Evolutionary conservation across 2,797 vertebrate species (phyloP).

Genomic region (Danio aesculapii): DNA sequence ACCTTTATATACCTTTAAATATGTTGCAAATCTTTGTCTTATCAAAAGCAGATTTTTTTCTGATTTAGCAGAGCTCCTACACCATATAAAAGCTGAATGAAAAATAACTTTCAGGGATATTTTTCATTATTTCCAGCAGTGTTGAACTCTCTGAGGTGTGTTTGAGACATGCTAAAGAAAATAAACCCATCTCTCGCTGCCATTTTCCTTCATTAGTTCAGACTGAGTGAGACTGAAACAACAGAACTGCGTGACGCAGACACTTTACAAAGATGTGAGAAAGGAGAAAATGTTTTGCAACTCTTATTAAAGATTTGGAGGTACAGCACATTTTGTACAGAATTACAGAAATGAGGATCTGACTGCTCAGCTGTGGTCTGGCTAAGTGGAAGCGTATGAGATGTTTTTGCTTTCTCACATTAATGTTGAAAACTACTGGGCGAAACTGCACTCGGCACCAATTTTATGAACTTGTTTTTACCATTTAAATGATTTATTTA

Average conservation of each 20-base stretch:
- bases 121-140: constrained; percentile 26
- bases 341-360: background rate
- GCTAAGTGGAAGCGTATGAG: background rate
- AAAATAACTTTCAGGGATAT: constrained; percentile 22
- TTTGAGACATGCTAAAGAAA: constrained; percentile 29
- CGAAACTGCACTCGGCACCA: background rate
- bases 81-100: constrained; percentile 15
- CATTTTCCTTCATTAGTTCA: constrained; percentile 28
- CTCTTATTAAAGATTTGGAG: background rate
- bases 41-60: too few species aligned
- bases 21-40: too few species aligned
- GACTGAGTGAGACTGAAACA: constrained; percentile 22
- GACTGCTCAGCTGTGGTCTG: background rate
- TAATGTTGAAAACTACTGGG: background rate
- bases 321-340: background rate
- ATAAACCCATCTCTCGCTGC: constrained; percentile 33
- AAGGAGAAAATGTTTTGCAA: background rate
- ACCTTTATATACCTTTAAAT: too few species aligned
- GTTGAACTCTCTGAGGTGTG: constrained; percentile 31
- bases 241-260: constrained; percentile 11
- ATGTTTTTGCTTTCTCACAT: background rate
- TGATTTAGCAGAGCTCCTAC: background rate
- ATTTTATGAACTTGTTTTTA: background rate
- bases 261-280: constrained; percentile 13
- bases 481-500: background rate